phyloP scores from a whole-genome alignment of 1,140 invertebrate genomes.

The Teleopsis dalmanni region DNA sequence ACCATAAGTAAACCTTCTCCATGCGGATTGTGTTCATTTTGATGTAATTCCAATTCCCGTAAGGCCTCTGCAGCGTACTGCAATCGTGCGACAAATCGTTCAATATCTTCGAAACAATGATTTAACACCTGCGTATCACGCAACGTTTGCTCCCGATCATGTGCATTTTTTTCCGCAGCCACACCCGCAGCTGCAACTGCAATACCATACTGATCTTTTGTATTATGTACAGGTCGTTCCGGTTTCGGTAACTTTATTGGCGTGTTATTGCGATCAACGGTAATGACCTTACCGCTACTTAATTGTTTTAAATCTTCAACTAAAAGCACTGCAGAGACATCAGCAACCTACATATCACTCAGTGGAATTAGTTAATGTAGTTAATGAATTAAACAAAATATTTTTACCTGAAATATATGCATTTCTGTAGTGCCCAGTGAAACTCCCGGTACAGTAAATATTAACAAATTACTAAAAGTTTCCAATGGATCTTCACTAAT shows the following conservation, averaged over 20 bases:
- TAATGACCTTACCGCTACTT: constrained; percentile 31
- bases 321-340: constrained; percentile 49
- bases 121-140: constrained; percentile 34
- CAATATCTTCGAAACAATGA: constrained; percentile 39
- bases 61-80: constrained; percentile 37
- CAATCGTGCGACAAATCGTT: constrained; percentile 33
- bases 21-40: constrained; percentile 34
- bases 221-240: constrained; percentile 24
- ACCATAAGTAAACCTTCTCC: constrained; percentile 32
- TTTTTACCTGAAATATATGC: constrained; percentile 36
- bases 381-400: background rate
- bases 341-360: constrained; percentile 27
- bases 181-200: constrained; percentile 26
- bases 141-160: constrained; percentile 32
- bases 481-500: constrained; percentile 34
- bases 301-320: constrained; percentile 50
- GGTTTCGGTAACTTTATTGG: constrained; percentile 31
- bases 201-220: constrained; percentile 37
- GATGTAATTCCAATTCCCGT: constrained; percentile 27
- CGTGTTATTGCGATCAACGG: constrained; percentile 33
- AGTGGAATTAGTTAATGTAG: background rate
- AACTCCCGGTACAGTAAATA: constrained; percentile 35
- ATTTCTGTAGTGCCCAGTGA: constrained; percentile 37
- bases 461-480: constrained; percentile 30
- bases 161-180: constrained; percentile 32